phyloP scores from a whole-genome alignment of 2,797 vertebrate genomes.

The Halcyon chelicuti region DNA sequence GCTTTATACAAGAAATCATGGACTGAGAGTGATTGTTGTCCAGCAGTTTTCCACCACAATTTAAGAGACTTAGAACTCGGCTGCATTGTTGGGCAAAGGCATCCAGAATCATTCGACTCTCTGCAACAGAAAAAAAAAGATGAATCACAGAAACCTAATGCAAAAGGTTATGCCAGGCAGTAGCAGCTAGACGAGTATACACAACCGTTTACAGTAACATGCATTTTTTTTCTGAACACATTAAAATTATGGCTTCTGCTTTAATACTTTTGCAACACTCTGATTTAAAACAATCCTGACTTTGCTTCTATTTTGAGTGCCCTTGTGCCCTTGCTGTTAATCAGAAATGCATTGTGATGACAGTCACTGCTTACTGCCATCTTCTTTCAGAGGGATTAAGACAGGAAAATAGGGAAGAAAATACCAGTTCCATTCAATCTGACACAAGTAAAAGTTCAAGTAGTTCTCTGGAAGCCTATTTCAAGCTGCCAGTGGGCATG shows the following conservation, averaged over 20 bases:
- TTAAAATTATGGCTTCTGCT: conserved; percentile 30
- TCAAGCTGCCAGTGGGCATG: background rate
- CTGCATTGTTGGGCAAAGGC: conserved; percentile 98
- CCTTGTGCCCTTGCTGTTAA: conserved; percentile 74
- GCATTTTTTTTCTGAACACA: conserved; percentile 46
- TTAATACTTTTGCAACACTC: conserved; percentile 45
- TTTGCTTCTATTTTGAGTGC: conserved; percentile 77
- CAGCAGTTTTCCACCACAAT: conserved; percentile 92
- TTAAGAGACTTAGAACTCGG: conserved; percentile 95
- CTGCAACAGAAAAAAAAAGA: conserved; percentile 79
- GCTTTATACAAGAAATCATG: conserved; percentile 90
- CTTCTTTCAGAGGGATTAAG: conserved; percentile 22
- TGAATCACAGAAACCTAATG: conserved; percentile 48
- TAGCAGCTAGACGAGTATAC: conserved; percentile 17
- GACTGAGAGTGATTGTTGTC: conserved; percentile 85
- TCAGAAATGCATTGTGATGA: conserved; percentile 66
- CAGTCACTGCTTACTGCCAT: conserved; percentile 22
- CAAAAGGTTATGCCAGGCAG: conserved; percentile 28
- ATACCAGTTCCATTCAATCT: background rate
- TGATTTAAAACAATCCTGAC: conserved; percentile 64
- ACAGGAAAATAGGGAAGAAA: conserved; percentile 46
- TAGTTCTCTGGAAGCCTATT: background rate
- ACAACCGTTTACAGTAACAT: conserved; percentile 9
- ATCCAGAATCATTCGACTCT: conserved; percentile 96
- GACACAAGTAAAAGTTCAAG: background rate